Evolutionary conservation across 2,113 vertebrate species (phyloP).

Genomic region (Dendropsophus ebraccatus): DNA sequence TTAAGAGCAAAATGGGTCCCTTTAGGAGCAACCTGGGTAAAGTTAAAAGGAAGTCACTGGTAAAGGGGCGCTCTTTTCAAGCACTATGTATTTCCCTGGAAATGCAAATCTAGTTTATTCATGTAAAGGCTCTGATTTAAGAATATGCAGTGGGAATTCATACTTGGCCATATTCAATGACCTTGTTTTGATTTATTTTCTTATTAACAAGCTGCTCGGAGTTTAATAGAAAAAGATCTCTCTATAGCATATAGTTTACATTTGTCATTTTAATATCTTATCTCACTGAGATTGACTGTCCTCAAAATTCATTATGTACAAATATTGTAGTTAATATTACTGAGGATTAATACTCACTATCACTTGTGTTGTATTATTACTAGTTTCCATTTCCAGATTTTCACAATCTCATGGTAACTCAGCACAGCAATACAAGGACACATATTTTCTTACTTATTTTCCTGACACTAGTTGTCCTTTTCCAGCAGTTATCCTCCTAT

Average conservation of each 20-base stretch:
- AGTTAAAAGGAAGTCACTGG: too few species aligned
- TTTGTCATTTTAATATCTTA: not conserved
- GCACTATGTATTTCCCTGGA: too few species aligned
- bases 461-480: not conserved
- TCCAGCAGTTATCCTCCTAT: not conserved
- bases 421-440: not conserved
- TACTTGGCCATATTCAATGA: not conserved
- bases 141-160: not conserved
- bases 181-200: not conserved
- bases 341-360: not conserved
- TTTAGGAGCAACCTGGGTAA: too few species aligned
- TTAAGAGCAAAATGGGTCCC: too few species aligned
- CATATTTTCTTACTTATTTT: not conserved
- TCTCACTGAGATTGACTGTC: not conserved
- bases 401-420: not conserved
- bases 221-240: not conserved
- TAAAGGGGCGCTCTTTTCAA: too few species aligned
- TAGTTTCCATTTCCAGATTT: not conserved
- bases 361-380: not conserved
- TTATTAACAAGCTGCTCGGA: not conserved
- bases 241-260: not conserved
- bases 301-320: not conserved
- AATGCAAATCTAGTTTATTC: too few species aligned
- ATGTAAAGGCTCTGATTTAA: not conserved
- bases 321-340: not conserved